Evolutionary conservation across 1,140 invertebrate species (phyloP), one percentile per base, ranked within the genome.

Genomic region (Cyclina sinensis): DNA sequence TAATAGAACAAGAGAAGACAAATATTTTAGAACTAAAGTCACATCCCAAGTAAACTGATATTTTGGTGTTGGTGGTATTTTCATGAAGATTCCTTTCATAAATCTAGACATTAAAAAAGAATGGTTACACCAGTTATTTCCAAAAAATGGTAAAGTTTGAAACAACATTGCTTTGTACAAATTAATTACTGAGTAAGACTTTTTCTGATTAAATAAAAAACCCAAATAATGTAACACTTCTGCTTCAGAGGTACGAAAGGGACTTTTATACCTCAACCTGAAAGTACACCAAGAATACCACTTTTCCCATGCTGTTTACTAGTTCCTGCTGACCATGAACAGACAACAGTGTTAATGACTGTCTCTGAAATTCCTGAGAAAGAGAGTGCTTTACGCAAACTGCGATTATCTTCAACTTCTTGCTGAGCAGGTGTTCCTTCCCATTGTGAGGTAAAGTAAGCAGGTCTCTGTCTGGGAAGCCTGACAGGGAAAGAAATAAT

Each of bases 51-150:
- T 85, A 74, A 43, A 32, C 11, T 30, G 3, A 57, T 85, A 85
- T 57, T 32, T 46, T n/a, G 70, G 83, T 39, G 24, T 54, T 18
- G 90, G 70, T 32, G 90, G 80, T 48, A 59, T 91, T 18, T 68
- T 4, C 32, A 86, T 54, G 79, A 84, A 92, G 70, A 78, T 46
- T 30, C 90, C 88, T 86, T 83, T 90, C 65, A 91, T 62, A 27
- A 91, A 88, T 43, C 84, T 59, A 3, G 46, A 11, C 30, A 91
- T 70, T 32, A 91, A 21, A 21, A 59, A 7, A 46, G 32, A 43
- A 27, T 70, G 48, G 9, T 37, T 43, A 51, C 57, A 73, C 51
- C 59, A 80, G 43, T 46, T 24, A 48, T 37, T 73, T 32, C 68
- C 84, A 32, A 85, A 51, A 43, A 84, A 85, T 43, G 32, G 46